Base-by-base conservation (phyloP, 2,888 invertebrate genomes). In the Pristionchus arcanus region DNA sequence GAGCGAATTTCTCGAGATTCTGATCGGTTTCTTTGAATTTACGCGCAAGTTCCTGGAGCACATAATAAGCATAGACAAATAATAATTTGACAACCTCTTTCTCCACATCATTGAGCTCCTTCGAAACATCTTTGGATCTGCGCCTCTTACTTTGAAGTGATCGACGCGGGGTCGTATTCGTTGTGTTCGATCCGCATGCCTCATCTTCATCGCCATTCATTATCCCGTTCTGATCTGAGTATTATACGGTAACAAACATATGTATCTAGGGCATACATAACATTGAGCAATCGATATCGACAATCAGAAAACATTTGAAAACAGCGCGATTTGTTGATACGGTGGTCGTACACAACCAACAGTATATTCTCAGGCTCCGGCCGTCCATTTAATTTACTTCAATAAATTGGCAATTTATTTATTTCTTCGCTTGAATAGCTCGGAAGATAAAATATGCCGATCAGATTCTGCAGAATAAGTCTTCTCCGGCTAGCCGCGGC, bases 1-100 rank as follows among this genome's bases (percentile, higher is more conserved):
- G 31, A 13, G 90, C 90, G 15, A 74, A 81, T 11, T 68, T 84
- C 68, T 88, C 89, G 37, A 90, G 90, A 37, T 88, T 83, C 68
- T 90, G 77, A 42, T 90, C 84, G 11, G 88, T 89, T 13, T 66
- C 49, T 11, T 34, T 31, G 25, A 37, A 90, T 59, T 89, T 63
- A n/a, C 87, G 81, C 7, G 83, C n/a, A n/a, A 90, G n/a, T 37
- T 90, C 88, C 71, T 87, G 85, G 25, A 86, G 42, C 19, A 42
- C 9, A 21, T 34, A 81, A 42, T 34, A 28, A 13, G n/a, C n/a
- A 25, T 59, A 19, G 19, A 15, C 25, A 19, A 25, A 19, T 16
- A 21, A 25, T 59, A 19, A 13, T 25, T 19, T 59, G 21, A 21
- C 11, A 25, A 81, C 81, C 81, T 49, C 28, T 28, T 81, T 81